Evolutionary conservation across 2,888 invertebrate species (phyloP).

Genomic region (Caenorhabditis sinica): DNA sequence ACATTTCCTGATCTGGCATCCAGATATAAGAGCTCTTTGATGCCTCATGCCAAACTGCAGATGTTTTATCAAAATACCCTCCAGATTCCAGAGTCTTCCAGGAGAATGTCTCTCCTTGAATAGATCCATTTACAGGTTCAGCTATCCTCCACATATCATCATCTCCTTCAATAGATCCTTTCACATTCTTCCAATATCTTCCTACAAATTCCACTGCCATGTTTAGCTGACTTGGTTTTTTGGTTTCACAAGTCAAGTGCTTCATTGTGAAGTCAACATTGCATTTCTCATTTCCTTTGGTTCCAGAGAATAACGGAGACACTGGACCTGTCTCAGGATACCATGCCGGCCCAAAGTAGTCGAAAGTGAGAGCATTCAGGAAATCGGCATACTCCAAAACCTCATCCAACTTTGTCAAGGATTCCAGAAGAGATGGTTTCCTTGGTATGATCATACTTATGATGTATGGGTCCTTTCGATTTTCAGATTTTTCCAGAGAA

Average conservation of each 20-base stretch:
- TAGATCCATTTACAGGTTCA: constrained; percentile 41
- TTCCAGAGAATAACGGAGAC: constrained; percentile 64
- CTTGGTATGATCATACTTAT: no score
- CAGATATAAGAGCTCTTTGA: constrained; percentile 71
- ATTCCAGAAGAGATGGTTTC: no score
- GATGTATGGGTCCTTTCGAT: no score
- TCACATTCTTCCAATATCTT: constrained; percentile 75
- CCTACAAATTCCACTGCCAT: constrained; percentile 62
- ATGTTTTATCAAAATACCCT: constrained; percentile 63
- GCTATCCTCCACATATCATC: constrained; percentile 78
- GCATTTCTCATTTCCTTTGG: constrained; percentile 67
- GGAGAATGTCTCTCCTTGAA: constrained; percentile 69
- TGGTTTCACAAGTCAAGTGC: constrained; percentile 67
- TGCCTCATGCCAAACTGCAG: constrained; percentile 69
- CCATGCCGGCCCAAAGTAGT: constrained; percentile 78
- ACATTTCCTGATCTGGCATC: constrained; percentile 46
- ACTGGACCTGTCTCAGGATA: constrained; percentile 75
- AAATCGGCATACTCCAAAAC: constrained; percentile 72
- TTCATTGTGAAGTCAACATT: constrained; percentile 72
- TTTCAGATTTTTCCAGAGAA: no score
- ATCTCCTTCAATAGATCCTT: constrained; percentile 65
- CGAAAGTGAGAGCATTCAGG: constrained; percentile 75
- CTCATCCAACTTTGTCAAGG: constrained; percentile 29
- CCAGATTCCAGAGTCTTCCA: constrained; percentile 66
- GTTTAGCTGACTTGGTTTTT: constrained; percentile 56